A percentile compares a stretch with the other conserved stretches of the same genome.
phyloP scores from a whole-genome alignment of 2,888 invertebrate species.

The Netelia virgata region DNA sequence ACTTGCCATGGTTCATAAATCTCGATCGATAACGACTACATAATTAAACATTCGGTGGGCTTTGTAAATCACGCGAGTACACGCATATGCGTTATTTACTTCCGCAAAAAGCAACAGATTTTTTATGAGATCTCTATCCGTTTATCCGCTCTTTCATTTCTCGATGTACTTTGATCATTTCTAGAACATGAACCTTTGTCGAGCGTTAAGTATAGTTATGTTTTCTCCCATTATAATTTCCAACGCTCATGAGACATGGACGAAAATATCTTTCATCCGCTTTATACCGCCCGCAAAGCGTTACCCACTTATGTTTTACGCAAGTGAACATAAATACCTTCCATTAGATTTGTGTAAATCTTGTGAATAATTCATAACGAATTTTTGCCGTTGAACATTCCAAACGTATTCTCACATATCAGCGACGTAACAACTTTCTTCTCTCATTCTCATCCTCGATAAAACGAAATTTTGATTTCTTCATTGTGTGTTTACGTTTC shows the following conservation, averaged over 20 bases:
- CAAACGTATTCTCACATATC: neutral
- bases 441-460: neutral
- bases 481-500: neutral
- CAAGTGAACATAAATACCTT: conserved; percentile 55
- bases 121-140: neutral
- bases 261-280: conserved; percentile 24
- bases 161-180: conserved; percentile 16
- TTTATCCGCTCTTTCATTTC: neutral
- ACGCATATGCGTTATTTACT: conserved; percentile 11
- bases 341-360: conserved; percentile 53
- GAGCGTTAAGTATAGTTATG: neutral
- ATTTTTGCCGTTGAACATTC: conserved; percentile 32
- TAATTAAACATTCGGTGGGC: conserved; percentile 16
- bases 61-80: conserved; percentile 3
- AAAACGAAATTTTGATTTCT: neutral
- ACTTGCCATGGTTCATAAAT: conserved; percentile 12
- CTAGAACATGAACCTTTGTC: conserved; percentile 16
- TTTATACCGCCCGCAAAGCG: conserved; percentile 15
- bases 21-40: conserved; percentile 1
- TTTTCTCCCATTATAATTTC: neutral
- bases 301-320: conserved; percentile 19
- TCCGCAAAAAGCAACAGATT: neutral
- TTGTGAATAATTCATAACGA: conserved; percentile 70
- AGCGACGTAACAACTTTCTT: neutral
- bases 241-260: conserved; percentile 1